Conservation (phyloP, 2,113 vertebrate genomes). For the Heterotilapia buettikoferi region DNA sequence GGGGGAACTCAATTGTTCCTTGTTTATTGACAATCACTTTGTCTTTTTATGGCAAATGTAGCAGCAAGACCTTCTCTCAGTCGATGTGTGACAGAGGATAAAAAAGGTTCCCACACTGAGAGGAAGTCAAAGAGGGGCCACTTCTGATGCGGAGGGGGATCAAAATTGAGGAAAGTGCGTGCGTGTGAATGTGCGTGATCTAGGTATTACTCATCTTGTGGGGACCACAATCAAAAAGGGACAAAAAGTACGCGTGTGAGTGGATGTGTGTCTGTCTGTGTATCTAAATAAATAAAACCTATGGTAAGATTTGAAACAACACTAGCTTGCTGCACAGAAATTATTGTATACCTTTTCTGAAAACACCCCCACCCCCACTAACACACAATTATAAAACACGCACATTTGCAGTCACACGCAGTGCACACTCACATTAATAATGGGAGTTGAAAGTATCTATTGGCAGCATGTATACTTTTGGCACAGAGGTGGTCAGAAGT, state of each 20-base stretch:
- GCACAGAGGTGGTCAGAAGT: constrained; percentile 42
- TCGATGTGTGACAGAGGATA: constrained; percentile 69
- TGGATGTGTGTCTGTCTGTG: constrained; percentile 18
- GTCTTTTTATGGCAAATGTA: constrained; percentile 55
- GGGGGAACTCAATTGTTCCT: constrained; percentile 51
- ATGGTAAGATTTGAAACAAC: neutral
- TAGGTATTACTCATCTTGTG: neutral
- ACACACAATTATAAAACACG: neutral
- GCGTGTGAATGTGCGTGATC: neutral
- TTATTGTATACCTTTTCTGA: neutral
- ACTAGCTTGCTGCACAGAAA: neutral
- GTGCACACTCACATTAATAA: constrained; percentile 43
- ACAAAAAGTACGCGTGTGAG: neutral
- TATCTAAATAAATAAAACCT: constrained; percentile 1
- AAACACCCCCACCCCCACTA: neutral
- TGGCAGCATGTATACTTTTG: constrained; percentile 50
- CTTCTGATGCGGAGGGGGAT: constrained; percentile 47
- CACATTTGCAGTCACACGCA: constrained; percentile 15
- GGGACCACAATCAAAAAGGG: neutral
- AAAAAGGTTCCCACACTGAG: constrained; percentile 72
- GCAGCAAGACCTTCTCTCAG: constrained; percentile 52
- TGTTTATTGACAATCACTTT: constrained; percentile 67
- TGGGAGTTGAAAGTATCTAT: constrained; percentile 20
- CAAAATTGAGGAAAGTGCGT: constrained; percentile 24
- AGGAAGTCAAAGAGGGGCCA: constrained; percentile 72